Conservation (phyloP, 2,113 vertebrate genomes). For the Cettia cetti region DNA sequence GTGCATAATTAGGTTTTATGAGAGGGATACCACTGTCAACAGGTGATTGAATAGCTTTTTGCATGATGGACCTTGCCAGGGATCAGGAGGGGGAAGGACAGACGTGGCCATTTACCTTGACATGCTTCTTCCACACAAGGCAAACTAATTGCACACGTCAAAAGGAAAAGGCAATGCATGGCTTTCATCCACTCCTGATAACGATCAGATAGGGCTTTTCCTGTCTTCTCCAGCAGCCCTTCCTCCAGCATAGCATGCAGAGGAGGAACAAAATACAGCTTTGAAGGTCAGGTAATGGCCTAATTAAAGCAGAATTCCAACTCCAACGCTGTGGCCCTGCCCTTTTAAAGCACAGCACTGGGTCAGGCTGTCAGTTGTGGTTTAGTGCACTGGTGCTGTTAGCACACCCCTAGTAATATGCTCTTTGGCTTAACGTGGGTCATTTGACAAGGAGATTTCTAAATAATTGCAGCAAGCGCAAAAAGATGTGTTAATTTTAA, state of each 20-base stretch:
- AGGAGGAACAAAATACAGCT: constrained; percentile 37
- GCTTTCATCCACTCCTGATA: constrained; percentile 38
- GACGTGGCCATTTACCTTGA: not conserved
- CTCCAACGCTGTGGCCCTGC: not conserved
- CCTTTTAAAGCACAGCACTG: not conserved
- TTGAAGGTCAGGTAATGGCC: constrained; percentile 39
- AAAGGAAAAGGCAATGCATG: constrained; percentile 45
- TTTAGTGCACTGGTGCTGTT: not conserved
- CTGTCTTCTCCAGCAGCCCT: constrained; percentile 38
- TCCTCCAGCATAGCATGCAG: constrained; percentile 19
- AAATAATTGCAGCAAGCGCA: constrained; percentile 29
- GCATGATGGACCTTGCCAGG: not conserved
- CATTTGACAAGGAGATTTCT: constrained; percentile 51
- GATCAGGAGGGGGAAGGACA: not conserved
- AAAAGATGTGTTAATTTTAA: not conserved
- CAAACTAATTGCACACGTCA: constrained; percentile 37
- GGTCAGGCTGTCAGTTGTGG: constrained; percentile 25
- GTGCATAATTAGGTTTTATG: constrained; percentile 27
- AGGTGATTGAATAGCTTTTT: constrained; percentile 49
- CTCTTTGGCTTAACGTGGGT: not conserved
- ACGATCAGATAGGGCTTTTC: constrained; percentile 29
- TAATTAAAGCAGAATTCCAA: constrained; percentile 50
- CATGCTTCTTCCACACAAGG: constrained; percentile 37
- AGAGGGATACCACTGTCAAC: constrained; percentile 39
- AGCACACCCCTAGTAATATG: not conserved